Percentiles rank a stretch among this genome's conserved stretches.
These are phyloP conservation scores for Acipenser oxyrinchus DNA, from an alignment of 2,797 vertebrate genomes.

Conservation along the genomic window DNA sequence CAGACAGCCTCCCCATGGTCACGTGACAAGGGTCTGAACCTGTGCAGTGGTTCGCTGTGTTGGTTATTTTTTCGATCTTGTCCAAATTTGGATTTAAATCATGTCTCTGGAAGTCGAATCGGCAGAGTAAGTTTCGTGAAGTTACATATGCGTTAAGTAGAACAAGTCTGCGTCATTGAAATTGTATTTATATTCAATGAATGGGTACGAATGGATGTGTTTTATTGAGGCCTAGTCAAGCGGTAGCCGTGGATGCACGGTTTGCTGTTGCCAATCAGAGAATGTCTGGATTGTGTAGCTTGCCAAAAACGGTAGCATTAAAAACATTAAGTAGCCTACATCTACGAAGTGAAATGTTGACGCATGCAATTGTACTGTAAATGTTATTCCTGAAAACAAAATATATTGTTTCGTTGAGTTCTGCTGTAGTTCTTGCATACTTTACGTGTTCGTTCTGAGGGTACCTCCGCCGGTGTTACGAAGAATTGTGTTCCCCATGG, in stretches of 20 bases:
- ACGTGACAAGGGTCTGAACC: too few species aligned
- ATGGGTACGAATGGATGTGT: too few species aligned
- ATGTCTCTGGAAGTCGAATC: constrained; percentile 65
- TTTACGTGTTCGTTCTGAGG: too few species aligned
- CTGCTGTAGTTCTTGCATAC: too few species aligned
- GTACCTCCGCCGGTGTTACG: too few species aligned
- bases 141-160: neutral
- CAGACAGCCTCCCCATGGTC: too few species aligned
- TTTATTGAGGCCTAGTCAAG: neutral
- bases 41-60: too few species aligned
- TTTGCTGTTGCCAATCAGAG: too few species aligned
- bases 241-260: neutral
- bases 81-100: neutral
- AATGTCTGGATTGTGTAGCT: too few species aligned
- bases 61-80: too few species aligned
- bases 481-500: too few species aligned
- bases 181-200: neutral
- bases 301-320: neutral
- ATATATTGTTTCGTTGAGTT: neutral
- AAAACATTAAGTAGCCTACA: constrained; percentile 30
- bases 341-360: neutral
- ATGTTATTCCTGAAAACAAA: neutral
- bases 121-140: constrained; percentile 53
- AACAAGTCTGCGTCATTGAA: neutral
- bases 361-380: neutral